phyloP scores from a whole-genome alignment of 2,113 vertebrate species.

The Notarius quadriscutis region DNA sequence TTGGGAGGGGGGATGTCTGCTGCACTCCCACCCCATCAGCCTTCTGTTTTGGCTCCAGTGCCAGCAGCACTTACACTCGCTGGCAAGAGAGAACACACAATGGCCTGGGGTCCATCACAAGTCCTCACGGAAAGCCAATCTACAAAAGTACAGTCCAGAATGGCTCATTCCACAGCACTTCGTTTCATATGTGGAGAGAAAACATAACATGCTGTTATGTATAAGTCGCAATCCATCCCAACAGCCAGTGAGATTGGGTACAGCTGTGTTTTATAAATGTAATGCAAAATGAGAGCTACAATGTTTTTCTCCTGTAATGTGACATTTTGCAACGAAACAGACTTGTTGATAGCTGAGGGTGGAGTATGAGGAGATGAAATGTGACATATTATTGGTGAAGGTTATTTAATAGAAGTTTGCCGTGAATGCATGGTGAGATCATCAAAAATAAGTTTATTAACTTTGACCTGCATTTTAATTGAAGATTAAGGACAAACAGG shows the following conservation, averaged over 20 bases:
- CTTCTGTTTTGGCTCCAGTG: slow-evolving; percentile 50
- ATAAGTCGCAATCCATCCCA: not conserved
- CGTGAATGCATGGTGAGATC: not conserved
- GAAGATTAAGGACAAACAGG: not conserved
- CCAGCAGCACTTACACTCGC: slow-evolving; percentile 37
- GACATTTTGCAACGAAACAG: not conserved
- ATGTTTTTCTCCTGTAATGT: not conserved
- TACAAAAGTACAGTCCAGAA: slow-evolving; percentile 22
- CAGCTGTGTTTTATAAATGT: not conserved
- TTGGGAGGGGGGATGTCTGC: slow-evolving; percentile 22
- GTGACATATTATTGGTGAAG: not conserved
- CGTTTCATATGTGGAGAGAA: not conserved
- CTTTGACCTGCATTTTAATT: not conserved
- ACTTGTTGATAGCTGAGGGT: not conserved
- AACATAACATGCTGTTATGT: not conserved
- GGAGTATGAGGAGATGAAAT: not conserved
- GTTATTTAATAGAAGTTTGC: not conserved
- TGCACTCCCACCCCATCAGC: slow-evolving; percentile 32
- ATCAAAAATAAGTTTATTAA: not conserved
- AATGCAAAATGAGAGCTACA: not conserved
- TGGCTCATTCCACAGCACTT: not conserved
- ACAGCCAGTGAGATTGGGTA: not conserved
- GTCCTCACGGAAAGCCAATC: slow-evolving; percentile 31
- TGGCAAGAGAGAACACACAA: slow-evolving; percentile 43
- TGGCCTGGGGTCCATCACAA: slow-evolving; percentile 34